A percentile compares a stretch with the other conserved stretches of the same genome.
phyloP scores from a whole-genome alignment of 2,888 invertebrate genomes.

The Xestia rhomboidea region DNA sequence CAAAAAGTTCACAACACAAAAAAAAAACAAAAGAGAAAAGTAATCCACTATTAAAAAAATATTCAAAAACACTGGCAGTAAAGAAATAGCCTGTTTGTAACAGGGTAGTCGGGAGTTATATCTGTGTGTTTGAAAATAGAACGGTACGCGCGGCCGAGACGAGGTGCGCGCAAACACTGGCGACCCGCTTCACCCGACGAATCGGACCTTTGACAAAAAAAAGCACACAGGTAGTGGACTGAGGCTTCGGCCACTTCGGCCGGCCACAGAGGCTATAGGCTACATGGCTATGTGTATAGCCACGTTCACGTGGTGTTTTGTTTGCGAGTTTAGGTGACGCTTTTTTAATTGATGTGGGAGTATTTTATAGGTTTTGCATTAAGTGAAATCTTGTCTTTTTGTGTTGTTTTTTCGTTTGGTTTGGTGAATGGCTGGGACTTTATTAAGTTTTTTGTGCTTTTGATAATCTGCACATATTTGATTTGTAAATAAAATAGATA shows the following conservation, averaged over 20 bases:
- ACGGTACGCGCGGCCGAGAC: constrained; percentile 79
- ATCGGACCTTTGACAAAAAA: constrained; percentile 85
- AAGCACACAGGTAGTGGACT: constrained; percentile 77
- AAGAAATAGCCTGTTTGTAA: neutral
- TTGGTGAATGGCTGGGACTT: constrained; percentile 2
- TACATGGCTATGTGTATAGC: constrained; percentile 24
- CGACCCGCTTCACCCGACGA: constrained; percentile 77
- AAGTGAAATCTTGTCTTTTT: constrained; percentile 18
- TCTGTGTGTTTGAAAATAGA: constrained; percentile 38
- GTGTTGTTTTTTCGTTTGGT: constrained; percentile 4
- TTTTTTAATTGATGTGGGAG: constrained; percentile 60
- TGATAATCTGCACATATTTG: neutral
- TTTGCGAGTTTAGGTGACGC: constrained; percentile 37
- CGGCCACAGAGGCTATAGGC: constrained; percentile 38
- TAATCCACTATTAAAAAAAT: constrained; percentile 14
- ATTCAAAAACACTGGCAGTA: constrained; percentile 2
- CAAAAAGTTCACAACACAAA: constrained; percentile 41
- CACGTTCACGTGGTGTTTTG: constrained; percentile 63
- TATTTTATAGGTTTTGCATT: constrained; percentile 33
- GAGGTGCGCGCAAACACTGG: constrained; percentile 83
- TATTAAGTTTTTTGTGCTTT: constrained; percentile 8
- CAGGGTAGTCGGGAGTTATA: constrained; percentile 43
- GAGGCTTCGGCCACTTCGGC: constrained; percentile 53
- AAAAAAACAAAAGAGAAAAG: neutral
- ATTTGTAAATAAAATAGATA: neutral